Conservation (phyloP, 2,888 invertebrate species). For the Drosophila birchii region DNA sequence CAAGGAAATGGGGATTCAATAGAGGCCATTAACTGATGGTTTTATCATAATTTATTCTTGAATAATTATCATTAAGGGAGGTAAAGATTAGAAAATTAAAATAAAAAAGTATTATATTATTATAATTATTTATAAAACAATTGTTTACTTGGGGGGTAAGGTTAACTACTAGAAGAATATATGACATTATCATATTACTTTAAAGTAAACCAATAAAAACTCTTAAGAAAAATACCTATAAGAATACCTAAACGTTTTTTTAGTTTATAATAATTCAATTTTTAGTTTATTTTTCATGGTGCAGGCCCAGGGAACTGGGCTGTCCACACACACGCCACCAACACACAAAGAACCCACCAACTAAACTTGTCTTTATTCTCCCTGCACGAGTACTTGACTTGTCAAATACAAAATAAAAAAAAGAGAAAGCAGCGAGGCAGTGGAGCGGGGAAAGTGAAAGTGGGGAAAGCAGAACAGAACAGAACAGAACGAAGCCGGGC, state of each 20-base stretch:
- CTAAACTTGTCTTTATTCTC: constrained; percentile 44
- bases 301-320: constrained; percentile 30
- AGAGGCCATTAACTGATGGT: not conserved
- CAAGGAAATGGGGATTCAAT: not conserved
- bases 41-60: not conserved
- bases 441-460: constrained; percentile 7
- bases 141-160: not conserved
- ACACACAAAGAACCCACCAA: constrained; percentile 37
- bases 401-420: constrained; percentile 55
- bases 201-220: not conserved
- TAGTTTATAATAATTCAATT: no score
- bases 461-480: constrained; percentile 5
- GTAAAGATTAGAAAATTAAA: not conserved
- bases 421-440: constrained; percentile 13
- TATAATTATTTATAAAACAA: not conserved
- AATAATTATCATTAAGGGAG: not conserved
- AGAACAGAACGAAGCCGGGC: constrained; percentile 7
- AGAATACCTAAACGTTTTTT: not conserved
- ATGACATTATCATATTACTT: not conserved
- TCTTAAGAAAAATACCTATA: not conserved
- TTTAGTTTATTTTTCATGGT: constrained; percentile 2
- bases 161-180: not conserved
- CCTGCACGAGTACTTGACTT: constrained; percentile 66
- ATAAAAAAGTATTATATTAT: not conserved
- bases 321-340: constrained; percentile 33